Percentiles rank a stretch among this genome's conserved stretches.
Conservation (phyloP, 2,888 invertebrate genomes). For the Rhagonycha lutea region DNA sequence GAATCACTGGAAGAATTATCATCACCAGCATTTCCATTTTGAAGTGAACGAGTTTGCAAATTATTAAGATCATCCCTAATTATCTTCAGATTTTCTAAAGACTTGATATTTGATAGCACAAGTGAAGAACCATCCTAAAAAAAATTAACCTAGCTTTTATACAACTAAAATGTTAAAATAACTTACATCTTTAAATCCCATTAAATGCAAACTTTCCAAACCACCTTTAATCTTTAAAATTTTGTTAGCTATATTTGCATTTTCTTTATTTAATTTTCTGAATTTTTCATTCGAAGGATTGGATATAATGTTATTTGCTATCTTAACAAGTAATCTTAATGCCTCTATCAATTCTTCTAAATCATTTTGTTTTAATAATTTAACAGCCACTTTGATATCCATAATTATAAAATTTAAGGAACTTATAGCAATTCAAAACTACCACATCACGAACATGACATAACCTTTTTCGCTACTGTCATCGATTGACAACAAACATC, state of each 20-base stretch:
- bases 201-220: constrained; percentile 42
- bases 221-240: constrained; percentile 43
- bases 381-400: background rate
- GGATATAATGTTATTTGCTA: constrained; percentile 46
- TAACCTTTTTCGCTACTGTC: background rate
- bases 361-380: background rate
- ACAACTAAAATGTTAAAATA: background rate
- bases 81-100: background rate
- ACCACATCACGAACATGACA: background rate
- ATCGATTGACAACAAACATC: background rate
- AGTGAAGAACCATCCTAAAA: background rate
- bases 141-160: background rate
- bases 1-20: background rate
- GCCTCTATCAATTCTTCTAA: constrained; percentile 1
- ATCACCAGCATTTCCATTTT: background rate
- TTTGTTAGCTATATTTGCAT: constrained; percentile 40
- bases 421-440: background rate
- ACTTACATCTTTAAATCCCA: constrained; percentile 49
- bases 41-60: background rate
- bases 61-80: background rate
- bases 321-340: constrained; percentile 36
- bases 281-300: constrained; percentile 43
- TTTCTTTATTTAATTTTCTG: constrained; percentile 43
- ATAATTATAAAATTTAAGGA: background rate
- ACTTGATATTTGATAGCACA: background rate